A percentile compares a stretch with the other conserved stretches of the same genome.
Conservation (phyloP, 1,140 invertebrate species). For the Halesus radiatus region DNA sequence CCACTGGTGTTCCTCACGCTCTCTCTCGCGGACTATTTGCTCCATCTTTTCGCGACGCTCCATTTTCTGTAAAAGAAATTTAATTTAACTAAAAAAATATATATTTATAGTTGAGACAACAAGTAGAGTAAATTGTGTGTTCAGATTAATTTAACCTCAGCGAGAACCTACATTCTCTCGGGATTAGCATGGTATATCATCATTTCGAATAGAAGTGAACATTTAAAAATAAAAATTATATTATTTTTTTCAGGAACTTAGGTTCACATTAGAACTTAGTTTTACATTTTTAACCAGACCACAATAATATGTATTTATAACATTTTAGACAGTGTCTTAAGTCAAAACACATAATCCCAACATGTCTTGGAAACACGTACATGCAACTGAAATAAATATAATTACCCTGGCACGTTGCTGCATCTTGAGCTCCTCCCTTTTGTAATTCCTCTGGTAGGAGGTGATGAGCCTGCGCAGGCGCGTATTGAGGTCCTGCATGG, state of each 20-base stretch:
- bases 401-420: conserved; percentile 77
- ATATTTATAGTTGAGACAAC: too few relatives aligned
- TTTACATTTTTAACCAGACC: too few relatives aligned
- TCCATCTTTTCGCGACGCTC: conserved; percentile 93
- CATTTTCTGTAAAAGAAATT: conserved; percentile 78
- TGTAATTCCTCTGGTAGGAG: conserved; percentile 95
- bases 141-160: conserved; percentile 69
- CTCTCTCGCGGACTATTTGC: conserved; percentile 79
- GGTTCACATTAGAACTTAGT: too few relatives aligned
- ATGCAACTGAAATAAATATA: background rate
- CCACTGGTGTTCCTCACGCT: conserved; percentile 77
- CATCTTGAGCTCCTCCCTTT: conserved; percentile 89
- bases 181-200: conserved; percentile 80
- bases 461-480: conserved; percentile 94
- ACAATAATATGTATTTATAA: too few relatives aligned
- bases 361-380: too few relatives aligned
- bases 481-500: conserved; percentile 94
- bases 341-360: too few relatives aligned
- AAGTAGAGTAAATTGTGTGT: too few relatives aligned
- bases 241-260: too few relatives aligned
- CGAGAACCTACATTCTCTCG: conserved; percentile 76
- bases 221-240: too few relatives aligned
- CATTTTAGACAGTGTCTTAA: too few relatives aligned
- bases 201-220: conserved; percentile 60
- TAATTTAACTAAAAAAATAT: background rate